A percentile compares a stretch with the other conserved stretches of the same genome.
Conservation (phyloP, 1,140 invertebrate genomes). For the Oryzaephilus surinamensis region DNA sequence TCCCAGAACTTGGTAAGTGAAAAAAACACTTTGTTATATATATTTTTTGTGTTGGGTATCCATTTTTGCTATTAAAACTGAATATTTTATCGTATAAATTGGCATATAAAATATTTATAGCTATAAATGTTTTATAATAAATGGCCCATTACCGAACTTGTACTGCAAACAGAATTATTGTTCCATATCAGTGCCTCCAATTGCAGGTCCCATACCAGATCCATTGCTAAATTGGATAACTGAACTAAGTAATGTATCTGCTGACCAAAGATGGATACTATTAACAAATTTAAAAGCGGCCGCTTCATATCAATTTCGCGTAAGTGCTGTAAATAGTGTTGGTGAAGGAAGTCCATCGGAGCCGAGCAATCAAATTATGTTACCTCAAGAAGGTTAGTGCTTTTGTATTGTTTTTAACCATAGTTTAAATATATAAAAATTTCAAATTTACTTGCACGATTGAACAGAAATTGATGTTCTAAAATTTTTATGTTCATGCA, state of each 20-base stretch:
- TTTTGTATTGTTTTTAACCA: not conserved
- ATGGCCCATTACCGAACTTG: too few relatives aligned
- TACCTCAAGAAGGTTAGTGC: conserved; percentile 88
- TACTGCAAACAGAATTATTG: too few relatives aligned
- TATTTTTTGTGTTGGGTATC: too few relatives aligned
- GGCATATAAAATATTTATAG: too few relatives aligned
- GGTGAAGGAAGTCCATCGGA: conserved; percentile 86
- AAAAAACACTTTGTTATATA: not conserved
- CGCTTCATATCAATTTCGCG: conserved; percentile 88
- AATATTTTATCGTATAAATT: too few relatives aligned
- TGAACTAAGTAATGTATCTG: conserved; percentile 76
- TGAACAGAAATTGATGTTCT: conserved; percentile 17
- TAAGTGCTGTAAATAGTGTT: conserved; percentile 90
- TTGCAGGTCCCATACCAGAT: conserved; percentile 67
- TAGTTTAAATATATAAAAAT: conserved; percentile 1
- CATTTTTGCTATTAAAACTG: too few relatives aligned
- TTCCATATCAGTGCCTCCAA: conserved; percentile 32
- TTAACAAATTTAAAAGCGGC: conserved; percentile 85
- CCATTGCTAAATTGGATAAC: conserved; percentile 79
- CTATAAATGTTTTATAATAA: too few relatives aligned
- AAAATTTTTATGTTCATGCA: conserved; percentile 25
- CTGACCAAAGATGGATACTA: conserved; percentile 65
- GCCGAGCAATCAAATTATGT: conserved; percentile 72
- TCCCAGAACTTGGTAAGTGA: conserved; percentile 65
- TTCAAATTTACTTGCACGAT: conserved; percentile 1